phyloP scores from a whole-genome alignment of 2,797 vertebrate genomes.

The Mastacembelus armatus region DNA sequence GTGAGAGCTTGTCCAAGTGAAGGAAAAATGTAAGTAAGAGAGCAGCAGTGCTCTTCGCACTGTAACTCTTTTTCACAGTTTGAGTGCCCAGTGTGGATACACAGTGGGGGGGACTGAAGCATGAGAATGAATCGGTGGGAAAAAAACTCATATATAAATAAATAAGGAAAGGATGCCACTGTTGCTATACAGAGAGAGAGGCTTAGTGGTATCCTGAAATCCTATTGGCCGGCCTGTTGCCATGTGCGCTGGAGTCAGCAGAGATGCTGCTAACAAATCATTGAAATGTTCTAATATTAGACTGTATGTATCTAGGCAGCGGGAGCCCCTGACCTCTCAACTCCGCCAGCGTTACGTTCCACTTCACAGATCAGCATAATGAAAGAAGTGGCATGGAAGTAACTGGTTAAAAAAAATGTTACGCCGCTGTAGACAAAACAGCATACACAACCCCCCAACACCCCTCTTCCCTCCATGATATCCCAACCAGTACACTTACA shows the following conservation, averaged over 20 bases:
- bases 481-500: constrained; percentile 52
- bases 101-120: constrained; percentile 69
- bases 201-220: constrained; percentile 79
- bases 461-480: constrained; percentile 17
- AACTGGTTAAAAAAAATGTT: constrained; percentile 71
- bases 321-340: constrained; percentile 81
- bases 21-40: constrained; percentile 38
- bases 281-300: constrained; percentile 87
- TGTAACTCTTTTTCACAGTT: constrained; percentile 78
- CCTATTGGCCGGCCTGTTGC: constrained; percentile 79
- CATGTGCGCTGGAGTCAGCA: constrained; percentile 82
- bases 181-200: constrained; percentile 82
- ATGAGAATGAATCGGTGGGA: constrained; percentile 75
- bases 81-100: constrained; percentile 67
- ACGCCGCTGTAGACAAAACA: constrained; percentile 61
- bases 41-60: constrained; percentile 51
- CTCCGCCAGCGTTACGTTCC: constrained; percentile 75
- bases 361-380: constrained; percentile 80
- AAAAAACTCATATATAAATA: constrained; percentile 78
- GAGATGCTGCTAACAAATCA: constrained; percentile 84
- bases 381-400: constrained; percentile 77
- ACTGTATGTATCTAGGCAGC: constrained; percentile 86
- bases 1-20: constrained; percentile 37
- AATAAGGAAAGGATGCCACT: constrained; percentile 82
- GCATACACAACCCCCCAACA: constrained; percentile 34